Conservation (phyloP, 2,113 vertebrate species). For the Psittacara wagleri region DNA sequence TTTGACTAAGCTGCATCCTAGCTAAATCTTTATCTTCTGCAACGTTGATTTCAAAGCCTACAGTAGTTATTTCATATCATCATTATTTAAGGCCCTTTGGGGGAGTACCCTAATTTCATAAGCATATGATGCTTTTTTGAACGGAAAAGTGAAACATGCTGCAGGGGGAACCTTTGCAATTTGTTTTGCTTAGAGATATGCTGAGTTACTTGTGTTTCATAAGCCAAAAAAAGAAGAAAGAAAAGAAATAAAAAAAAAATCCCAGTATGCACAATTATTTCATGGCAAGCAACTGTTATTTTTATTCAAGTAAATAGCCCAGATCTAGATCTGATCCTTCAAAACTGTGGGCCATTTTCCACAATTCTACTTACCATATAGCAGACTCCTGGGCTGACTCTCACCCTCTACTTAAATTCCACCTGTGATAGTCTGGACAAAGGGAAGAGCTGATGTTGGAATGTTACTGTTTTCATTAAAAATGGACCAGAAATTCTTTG, state of each 20-base stretch:
- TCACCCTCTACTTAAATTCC: background rate
- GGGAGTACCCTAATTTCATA: conserved; percentile 20
- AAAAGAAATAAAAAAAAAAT: background rate
- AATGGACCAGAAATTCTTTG: background rate
- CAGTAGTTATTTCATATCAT: conserved; percentile 23
- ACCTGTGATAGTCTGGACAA: fast-evolving
- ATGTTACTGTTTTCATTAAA: background rate
- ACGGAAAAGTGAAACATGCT: conserved; percentile 12
- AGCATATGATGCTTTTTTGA: conserved; percentile 19
- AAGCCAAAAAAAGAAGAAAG: background rate
- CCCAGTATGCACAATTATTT: background rate
- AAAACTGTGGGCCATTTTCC: background rate
- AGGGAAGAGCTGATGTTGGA: background rate
- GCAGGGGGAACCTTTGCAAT: conserved; percentile 17
- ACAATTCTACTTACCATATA: background rate
- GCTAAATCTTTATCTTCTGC: conserved; percentile 40
- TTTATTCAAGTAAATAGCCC: background rate
- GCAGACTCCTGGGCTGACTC: background rate
- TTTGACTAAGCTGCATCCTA: conserved; percentile 21
- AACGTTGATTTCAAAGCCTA: conserved; percentile 34
- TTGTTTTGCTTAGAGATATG: conserved; percentile 49
- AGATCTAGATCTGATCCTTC: background rate
- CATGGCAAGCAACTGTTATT: background rate
- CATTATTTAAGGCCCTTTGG: conserved; percentile 18
- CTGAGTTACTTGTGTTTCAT: background rate